Conservation (phyloP, 2,797 vertebrate genomes). For the Crocidura indochinensis region DNA sequence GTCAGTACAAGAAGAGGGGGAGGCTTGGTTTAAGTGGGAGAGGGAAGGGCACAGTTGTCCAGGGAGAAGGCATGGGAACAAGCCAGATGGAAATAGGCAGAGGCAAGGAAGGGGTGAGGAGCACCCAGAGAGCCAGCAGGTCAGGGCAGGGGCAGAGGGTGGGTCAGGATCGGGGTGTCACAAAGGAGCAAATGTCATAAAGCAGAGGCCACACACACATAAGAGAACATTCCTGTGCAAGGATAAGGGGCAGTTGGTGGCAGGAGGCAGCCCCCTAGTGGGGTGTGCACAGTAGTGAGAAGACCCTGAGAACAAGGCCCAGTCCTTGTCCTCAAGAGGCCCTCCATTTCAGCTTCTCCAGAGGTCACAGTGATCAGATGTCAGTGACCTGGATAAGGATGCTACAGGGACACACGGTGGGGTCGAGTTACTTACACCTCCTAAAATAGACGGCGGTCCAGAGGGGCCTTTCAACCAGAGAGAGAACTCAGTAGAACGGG, state of each 20-base stretch:
- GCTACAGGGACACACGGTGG: slow-evolving; percentile 65
- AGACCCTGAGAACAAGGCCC: neutral
- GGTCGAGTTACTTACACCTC: slow-evolving; percentile 79
- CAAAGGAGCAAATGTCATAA: neutral
- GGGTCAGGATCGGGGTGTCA: neutral
- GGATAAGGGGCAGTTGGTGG: neutral
- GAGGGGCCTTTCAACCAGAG: slow-evolving; percentile 40
- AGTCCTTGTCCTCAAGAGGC: slow-evolving; percentile 66
- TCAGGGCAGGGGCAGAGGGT: neutral
- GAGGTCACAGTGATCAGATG: slow-evolving; percentile 70
- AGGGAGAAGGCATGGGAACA: neutral
- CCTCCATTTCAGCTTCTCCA: neutral
- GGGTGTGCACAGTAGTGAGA: neutral
- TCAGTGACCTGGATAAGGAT: slow-evolving; percentile 77
- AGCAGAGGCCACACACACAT: neutral
- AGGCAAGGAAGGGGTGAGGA: neutral
- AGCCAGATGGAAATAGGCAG: slow-evolving; percentile 50
- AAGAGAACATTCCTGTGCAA: neutral
- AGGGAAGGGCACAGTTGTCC: neutral
- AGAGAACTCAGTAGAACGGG: neutral
- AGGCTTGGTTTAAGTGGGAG: neutral
- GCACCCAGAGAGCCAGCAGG: neutral
- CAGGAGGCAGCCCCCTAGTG: neutral
- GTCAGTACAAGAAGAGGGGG: neutral
- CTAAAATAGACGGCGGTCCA: slow-evolving; percentile 80